Percentiles rank a stretch among this genome's conserved stretches.
phyloP scores from a whole-genome alignment of 2,888 invertebrate genomes.

The Tanytarsus gracilentus region DNA sequence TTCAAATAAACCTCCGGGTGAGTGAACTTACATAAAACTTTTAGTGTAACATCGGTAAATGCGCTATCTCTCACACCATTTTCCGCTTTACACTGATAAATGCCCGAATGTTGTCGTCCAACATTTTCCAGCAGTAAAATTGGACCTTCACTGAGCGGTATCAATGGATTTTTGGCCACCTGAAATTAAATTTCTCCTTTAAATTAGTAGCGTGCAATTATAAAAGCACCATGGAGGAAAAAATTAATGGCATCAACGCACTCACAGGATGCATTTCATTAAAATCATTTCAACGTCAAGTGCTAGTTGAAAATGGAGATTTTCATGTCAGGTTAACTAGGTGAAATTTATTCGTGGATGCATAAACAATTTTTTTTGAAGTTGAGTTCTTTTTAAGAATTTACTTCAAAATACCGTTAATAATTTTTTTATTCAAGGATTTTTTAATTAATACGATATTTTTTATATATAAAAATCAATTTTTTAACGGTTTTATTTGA shows the following conservation, averaged over 20 bases:
- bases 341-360: too few species aligned
- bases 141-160: slow-evolving; percentile 39
- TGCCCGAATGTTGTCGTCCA: slow-evolving; percentile 47
- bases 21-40: slow-evolving; percentile 49
- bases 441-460: too few species aligned
- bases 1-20: neutral
- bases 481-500: neutral
- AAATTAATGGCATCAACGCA: too few species aligned
- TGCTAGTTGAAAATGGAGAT: too few species aligned
- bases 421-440: too few species aligned
- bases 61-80: slow-evolving; percentile 48
- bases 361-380: too few species aligned
- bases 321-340: too few species aligned
- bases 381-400: too few species aligned
- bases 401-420: too few species aligned
- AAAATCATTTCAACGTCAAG: neutral
- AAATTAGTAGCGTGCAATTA: neutral
- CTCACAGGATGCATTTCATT: neutral
- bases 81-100: slow-evolving; percentile 47
- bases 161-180: slow-evolving; percentile 1
- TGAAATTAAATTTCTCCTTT: neutral
- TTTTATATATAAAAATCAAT: too few species aligned
- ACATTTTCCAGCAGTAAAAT: slow-evolving; percentile 46
- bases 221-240: neutral
- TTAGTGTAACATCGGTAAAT: slow-evolving; percentile 46